Evolutionary conservation across 2,113 vertebrate genomes (phyloP), one percentile per base, ranked within the genome.

Genomic region (Mesitornis unicolor): DNA sequence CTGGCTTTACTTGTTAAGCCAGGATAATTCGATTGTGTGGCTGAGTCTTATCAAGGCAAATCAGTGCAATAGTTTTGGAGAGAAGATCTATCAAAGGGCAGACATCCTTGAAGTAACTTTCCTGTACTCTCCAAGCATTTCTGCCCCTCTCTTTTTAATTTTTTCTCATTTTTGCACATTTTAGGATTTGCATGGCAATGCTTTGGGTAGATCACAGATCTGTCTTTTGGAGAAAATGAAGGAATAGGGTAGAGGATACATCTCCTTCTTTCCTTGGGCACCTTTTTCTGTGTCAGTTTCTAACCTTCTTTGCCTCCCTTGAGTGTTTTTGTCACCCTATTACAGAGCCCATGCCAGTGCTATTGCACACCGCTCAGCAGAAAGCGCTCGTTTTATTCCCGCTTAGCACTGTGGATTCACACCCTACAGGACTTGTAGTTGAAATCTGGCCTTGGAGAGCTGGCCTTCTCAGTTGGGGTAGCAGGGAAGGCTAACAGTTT

Each of bases 361-460:
- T 88, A 48, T 71, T 7, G 0, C 68, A 54, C 31, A 13, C 38
- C 0, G 1, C 26, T 7, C 38, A 81, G 54, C 68, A 71, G 60
- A 84, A 70, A 50, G 11, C 51, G 12, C 71, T 89, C 1, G 0
- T 81, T 82, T 84, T 81, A 56, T 85, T 90, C 45, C 87, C 48
- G 8, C 59, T 94, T 96, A 95, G 67, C 93, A 50, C 84, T 69
- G 47, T 64, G 83, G 71, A 93, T 92, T 94, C 92, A 67, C 88
- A 90, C 73, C 56, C 73, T 84, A 21, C 17, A 78, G 63, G 88
- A 93, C 36, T 93, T 91, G 12, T 71, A 60, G 79, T 48, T 75
- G 85, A 91, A 93, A 92, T 81, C 67, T 9, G 21, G 87, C 81
- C 84, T 85, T 90, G 48, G 91, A 96, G 87, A 96, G 60, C 73